Conservation (phyloP, 2,113 vertebrate genomes). For the Enhydra lutris region DNA sequence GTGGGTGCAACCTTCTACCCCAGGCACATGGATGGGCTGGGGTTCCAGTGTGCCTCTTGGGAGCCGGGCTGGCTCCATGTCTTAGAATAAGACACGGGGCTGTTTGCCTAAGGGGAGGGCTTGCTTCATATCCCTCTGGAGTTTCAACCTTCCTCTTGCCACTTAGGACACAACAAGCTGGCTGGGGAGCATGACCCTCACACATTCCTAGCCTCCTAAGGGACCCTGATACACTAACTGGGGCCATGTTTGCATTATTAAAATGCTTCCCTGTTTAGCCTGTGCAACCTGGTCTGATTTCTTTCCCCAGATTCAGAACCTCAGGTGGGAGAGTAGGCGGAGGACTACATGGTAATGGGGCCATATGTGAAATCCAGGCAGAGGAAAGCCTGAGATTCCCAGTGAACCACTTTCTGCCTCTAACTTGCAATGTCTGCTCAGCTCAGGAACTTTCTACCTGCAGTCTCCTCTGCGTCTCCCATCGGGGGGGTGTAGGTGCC, state of each 20-base stretch:
- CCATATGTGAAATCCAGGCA: neutral
- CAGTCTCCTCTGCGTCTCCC: neutral
- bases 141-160: neutral
- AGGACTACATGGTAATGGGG: neutral
- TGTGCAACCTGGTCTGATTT: neutral
- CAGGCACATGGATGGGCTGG: neutral
- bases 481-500: neutral
- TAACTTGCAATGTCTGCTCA: neutral
- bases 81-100: neutral
- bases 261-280: neutral
- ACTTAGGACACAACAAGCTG: neutral
- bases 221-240: neutral
- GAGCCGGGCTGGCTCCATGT: fast-evolving
- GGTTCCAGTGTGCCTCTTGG: neutral
- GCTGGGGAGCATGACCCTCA: neutral
- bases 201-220: neutral
- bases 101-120: neutral
- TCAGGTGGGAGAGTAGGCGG: neutral
- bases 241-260: neutral
- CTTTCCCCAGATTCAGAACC: neutral
- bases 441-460: neutral
- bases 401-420: neutral
- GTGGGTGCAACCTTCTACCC: neutral
- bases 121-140: neutral
- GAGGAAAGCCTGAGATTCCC: neutral